Evolutionary conservation across 2,888 invertebrate species (phyloP).

Genomic region (Hypselothyrea guttata): DNA sequence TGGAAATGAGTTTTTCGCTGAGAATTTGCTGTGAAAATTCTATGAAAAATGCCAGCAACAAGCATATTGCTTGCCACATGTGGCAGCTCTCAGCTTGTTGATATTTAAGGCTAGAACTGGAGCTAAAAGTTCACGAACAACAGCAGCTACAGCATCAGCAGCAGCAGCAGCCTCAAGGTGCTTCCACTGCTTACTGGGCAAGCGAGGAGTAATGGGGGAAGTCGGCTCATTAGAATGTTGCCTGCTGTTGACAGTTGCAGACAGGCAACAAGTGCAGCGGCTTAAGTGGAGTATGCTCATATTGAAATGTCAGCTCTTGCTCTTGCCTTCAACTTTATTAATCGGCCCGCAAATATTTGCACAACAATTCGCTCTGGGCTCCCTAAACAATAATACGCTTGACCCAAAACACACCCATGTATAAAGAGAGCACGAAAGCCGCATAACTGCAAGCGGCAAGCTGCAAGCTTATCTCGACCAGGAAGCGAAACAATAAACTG

Average conservation of each 20-base stretch:
- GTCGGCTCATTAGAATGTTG: conserved; percentile 67
- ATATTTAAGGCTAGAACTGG: conserved; percentile 56
- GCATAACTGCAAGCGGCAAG: conserved; percentile 18
- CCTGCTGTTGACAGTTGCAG: conserved; percentile 44
- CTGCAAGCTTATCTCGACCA: conserved; percentile 71
- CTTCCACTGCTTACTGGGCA: conserved; percentile 14
- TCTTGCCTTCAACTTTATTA: no score
- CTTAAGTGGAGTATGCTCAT: conserved; percentile 16
- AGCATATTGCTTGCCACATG: conserved; percentile 8
- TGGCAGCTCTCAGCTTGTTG: conserved; percentile 31
- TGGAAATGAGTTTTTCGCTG: conserved; percentile 56
- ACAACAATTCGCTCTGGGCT: conserved; percentile 32
- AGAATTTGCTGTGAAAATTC: conserved; percentile 30
- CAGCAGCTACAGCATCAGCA: conserved; percentile 7
- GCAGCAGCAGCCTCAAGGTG: conserved; percentile 39
- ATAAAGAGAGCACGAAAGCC: no score
- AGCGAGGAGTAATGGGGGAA: not conserved
- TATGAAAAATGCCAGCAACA: conserved; percentile 16
- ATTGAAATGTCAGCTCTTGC: conserved; percentile 47
- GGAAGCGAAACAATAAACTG: conserved; percentile 52
- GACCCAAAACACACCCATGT: conserved; percentile 46
- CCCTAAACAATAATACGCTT: conserved; percentile 25
- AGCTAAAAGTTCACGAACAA: conserved; percentile 66
- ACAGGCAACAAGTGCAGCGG: conserved; percentile 43
- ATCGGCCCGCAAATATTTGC: conserved; percentile 45